These are phyloP conservation scores for Ectropis crepuscularia DNA, from an alignment of 2,888 invertebrate species.

Conservation along the genomic window DNA sequence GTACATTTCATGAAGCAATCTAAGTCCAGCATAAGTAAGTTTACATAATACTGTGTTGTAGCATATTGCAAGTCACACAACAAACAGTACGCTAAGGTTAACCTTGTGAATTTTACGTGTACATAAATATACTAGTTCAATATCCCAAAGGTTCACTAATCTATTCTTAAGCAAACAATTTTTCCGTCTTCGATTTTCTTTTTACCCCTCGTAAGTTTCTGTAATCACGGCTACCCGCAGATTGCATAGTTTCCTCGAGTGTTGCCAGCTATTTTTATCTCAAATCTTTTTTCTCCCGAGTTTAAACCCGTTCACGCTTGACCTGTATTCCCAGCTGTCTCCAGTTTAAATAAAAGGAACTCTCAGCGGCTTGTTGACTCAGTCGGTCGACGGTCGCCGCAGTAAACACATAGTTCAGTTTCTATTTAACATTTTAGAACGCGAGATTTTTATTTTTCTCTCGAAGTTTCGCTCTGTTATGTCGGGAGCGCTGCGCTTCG, in stretches of 20 bases:
- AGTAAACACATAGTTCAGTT: conserved; percentile 46
- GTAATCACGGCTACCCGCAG: conserved; percentile 8
- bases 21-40: no score
- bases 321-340: conserved; percentile 50
- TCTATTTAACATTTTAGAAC: conserved; percentile 31
- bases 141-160: no score
- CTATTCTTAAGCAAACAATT: no score
- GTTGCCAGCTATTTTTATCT: conserved; percentile 11
- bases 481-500: conserved; percentile 4
- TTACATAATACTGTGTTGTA: no score
- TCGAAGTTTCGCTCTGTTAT: conserved; percentile 13
- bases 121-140: no score
- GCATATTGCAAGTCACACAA: no score
- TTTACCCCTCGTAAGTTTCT: background rate
- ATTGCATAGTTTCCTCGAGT: conserved; percentile 8
- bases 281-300: conserved; percentile 12
- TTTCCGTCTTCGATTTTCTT: no score
- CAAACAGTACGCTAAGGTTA: no score
- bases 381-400: conserved; percentile 37
- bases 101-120: no score
- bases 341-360: conserved; percentile 52
- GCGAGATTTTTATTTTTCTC: conserved; percentile 32
- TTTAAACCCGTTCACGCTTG: conserved; percentile 34
- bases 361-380: conserved; percentile 45
- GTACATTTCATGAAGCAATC: no score